phyloP scores from a whole-genome alignment of 1,140 invertebrate genomes.

The Triops cancriformis region DNA sequence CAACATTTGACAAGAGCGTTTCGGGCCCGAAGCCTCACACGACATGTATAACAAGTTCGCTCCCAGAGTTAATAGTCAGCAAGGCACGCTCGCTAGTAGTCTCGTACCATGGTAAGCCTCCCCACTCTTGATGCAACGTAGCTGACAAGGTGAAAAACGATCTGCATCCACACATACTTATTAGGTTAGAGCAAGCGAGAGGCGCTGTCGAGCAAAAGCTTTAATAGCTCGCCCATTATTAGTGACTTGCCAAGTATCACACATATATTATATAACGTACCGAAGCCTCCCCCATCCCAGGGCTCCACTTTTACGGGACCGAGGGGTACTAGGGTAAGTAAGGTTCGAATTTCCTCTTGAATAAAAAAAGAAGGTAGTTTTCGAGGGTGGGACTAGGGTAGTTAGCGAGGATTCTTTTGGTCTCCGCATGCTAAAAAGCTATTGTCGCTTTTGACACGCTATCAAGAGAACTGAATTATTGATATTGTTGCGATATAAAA shows the following conservation, averaged over 20 bases:
- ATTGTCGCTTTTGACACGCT: not conserved
- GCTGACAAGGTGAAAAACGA: slow-evolving; percentile 13
- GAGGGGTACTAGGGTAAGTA: not conserved
- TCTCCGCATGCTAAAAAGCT: not conserved
- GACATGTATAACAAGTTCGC: not conserved
- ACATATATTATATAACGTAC: not conserved
- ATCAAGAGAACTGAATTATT: not conserved
- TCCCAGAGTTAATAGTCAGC: not conserved
- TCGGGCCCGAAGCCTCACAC: not conserved
- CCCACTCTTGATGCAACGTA: not conserved
- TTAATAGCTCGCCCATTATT: slow-evolving; percentile 1
- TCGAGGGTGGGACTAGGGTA: not conserved
- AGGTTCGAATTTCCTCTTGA: not conserved
- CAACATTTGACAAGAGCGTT: not conserved
- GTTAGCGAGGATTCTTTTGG: slow-evolving; percentile 7
- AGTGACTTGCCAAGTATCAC: not conserved
- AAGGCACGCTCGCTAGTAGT: not conserved
- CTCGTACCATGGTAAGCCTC: not conserved
- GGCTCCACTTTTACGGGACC: not conserved
- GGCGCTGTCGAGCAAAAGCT: not conserved
- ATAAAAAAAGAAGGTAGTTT: not conserved
- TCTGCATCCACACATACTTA: slow-evolving; percentile 13
- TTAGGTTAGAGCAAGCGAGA: not conserved
- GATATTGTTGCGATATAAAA: not conserved
- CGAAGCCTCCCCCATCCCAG: not conserved